A percentile compares a stretch with the other conserved stretches of the same genome.
Conservation (phyloP, 2,797 vertebrate species). For the Harpagifer antarcticus region DNA sequence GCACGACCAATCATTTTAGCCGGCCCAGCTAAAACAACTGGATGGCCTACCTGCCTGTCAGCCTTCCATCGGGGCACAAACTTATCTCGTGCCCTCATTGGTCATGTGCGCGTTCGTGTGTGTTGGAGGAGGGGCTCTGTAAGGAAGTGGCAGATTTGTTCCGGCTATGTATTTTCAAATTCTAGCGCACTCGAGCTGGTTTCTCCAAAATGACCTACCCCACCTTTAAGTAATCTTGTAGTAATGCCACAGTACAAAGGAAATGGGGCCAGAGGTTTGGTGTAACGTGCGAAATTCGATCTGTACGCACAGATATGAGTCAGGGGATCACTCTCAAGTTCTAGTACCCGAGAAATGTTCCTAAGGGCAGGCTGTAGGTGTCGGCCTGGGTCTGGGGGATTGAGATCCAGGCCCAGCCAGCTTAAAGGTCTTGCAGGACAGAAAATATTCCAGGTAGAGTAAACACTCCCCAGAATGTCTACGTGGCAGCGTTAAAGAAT, state of each 20-base stretch:
- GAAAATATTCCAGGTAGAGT: constrained; percentile 42
- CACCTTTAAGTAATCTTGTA: constrained; percentile 12
- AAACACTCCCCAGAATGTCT: constrained; percentile 52
- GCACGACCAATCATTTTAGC: too few relatives aligned
- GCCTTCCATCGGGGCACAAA: too few relatives aligned
- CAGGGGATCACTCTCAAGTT: constrained; percentile 46
- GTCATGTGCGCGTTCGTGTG: too few relatives aligned
- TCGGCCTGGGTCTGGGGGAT: constrained; percentile 77
- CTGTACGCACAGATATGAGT: constrained; percentile 23
- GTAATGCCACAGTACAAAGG: constrained; percentile 30
- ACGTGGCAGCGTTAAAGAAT: constrained; percentile 67
- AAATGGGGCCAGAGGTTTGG: constrained; percentile 49
- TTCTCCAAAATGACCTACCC: too few relatives aligned
- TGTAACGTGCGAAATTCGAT: constrained; percentile 30
- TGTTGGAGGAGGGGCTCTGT: too few relatives aligned
- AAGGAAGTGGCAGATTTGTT: too few relatives aligned
- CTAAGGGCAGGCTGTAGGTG: constrained; percentile 39
- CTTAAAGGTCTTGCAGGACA: constrained; percentile 66
- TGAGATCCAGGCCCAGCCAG: constrained; percentile 80
- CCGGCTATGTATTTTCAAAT: too few relatives aligned
- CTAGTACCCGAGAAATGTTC: constrained; percentile 34
- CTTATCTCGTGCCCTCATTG: too few relatives aligned
- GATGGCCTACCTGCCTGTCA: too few relatives aligned
- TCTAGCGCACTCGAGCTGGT: too few relatives aligned
- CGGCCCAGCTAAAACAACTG: too few relatives aligned